phyloP scores from a whole-genome alignment of 2,797 vertebrate genomes.

The Octomys mimax region DNA sequence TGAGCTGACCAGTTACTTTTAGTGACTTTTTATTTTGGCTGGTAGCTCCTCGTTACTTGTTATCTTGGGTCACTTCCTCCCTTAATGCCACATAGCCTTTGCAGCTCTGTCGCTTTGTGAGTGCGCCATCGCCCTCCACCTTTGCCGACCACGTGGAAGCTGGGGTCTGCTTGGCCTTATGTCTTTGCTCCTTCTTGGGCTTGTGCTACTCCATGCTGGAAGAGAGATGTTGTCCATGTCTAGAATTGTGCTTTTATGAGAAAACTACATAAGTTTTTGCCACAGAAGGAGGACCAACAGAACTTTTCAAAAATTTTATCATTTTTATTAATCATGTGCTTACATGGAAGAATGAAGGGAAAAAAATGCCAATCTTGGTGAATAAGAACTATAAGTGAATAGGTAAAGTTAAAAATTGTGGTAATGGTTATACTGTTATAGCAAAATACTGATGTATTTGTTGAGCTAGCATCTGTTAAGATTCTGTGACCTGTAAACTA shows the following conservation, averaged over 20 bases:
- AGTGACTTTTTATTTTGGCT: slow-evolving; percentile 10
- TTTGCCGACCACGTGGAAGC: neutral
- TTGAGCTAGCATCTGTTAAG: neutral
- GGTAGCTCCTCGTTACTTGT: neutral
- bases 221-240: slow-evolving; percentile 24
- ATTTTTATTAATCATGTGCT: neutral
- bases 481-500: neutral
- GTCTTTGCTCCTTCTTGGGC: neutral
- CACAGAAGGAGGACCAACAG: slow-evolving; percentile 8
- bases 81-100: neutral
- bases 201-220: neutral
- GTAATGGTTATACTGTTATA: neutral
- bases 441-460: neutral
- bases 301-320: neutral
- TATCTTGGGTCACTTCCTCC: neutral
- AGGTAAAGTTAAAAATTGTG: neutral
- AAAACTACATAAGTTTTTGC: neutral
- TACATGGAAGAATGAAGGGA: neutral
- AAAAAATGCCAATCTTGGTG: neutral
- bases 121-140: neutral
- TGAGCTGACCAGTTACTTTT: neutral
- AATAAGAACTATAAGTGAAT: neutral
- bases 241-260: neutral
- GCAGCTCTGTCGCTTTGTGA: neutral
- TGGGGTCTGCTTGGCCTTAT: neutral